These are phyloP conservation scores for Pocillopora grandis DNA, from an alignment of 92 coral and sea anemone genomes.

Conservation along the genomic window DNA sequence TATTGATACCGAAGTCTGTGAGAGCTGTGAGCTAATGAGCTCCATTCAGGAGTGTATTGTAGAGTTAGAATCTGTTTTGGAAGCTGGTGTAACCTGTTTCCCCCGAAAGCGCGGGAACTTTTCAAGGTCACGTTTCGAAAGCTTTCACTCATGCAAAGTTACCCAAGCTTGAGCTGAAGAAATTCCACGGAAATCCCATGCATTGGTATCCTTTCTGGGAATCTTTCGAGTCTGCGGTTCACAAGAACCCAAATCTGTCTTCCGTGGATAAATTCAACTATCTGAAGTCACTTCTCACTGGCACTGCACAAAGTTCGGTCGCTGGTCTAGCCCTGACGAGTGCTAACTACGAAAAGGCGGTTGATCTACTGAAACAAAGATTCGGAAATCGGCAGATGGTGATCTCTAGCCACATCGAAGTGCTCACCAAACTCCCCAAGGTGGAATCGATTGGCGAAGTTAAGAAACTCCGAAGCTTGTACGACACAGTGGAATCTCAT, in stretches of 20 bases:
- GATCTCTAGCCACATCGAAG: conserved; percentile 52
- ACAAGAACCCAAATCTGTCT: conserved; percentile 25
- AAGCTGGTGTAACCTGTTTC: no score
- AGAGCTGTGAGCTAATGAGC: no score
- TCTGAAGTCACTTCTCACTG: conserved; percentile 25
- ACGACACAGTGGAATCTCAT: background rate
- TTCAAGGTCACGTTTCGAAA: background rate
- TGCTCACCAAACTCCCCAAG: conserved; percentile 40
- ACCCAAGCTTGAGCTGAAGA: conserved; percentile 26
- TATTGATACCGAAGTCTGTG: no score
- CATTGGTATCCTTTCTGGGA: no score
- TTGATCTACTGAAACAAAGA: conserved; percentile 35
- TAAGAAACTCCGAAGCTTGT: background rate
- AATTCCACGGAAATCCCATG: no score
- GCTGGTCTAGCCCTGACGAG: conserved; percentile 25
- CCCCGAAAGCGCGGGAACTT: no score
- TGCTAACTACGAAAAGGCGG: conserved; percentile 36
- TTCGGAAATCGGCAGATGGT: conserved; percentile 50
- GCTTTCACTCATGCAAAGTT: conserved; percentile 9
- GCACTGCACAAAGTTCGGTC: conserved; percentile 29
- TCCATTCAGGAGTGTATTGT: no score
- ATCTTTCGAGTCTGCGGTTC: background rate
- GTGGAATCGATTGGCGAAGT: background rate
- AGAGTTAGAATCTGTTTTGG: no score
- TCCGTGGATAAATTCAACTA: background rate